Conservation (phyloP, 1,140 invertebrate genomes). For the Rhyacophila brunnea region DNA sequence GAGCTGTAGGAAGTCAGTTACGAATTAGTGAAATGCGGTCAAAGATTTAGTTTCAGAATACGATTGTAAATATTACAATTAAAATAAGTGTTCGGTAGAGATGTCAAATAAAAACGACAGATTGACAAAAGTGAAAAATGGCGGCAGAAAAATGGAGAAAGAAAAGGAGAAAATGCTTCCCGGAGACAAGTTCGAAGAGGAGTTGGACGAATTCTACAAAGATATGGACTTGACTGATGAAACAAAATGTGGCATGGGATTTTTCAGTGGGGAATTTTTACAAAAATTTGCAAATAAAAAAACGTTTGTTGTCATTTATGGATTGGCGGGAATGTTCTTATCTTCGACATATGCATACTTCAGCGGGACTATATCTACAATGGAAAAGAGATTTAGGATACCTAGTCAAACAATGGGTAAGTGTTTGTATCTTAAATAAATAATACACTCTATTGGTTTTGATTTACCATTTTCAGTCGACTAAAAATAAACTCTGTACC, state of each 20-base stretch:
- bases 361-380: conserved; percentile 74
- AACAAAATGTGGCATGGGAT: conserved; percentile 64
- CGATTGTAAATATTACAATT: too few species aligned
- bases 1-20: too few species aligned
- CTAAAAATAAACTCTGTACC: too few species aligned
- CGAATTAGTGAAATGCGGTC: too few species aligned
- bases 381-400: conserved; percentile 80
- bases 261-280: conserved; percentile 55
- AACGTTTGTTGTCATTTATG: conserved; percentile 71
- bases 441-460: too few species aligned
- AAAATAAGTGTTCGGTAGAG: too few species aligned
- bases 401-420: conserved; percentile 72
- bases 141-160: not conserved
- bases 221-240: conserved; percentile 59
- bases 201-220: conserved; percentile 54
- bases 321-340: conserved; percentile 69
- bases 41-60: too few species aligned
- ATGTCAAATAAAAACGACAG: too few species aligned
- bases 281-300: conserved; percentile 74
- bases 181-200: conserved; percentile 41
- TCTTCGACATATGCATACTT: conserved; percentile 76
- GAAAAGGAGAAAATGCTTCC: conserved; percentile 37
- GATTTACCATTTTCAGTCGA: too few species aligned
- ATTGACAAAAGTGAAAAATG: not conserved
- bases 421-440: too few species aligned